phyloP scores from a whole-genome alignment of 2,888 invertebrate species.

The Conops quadrifasciatus region DNA sequence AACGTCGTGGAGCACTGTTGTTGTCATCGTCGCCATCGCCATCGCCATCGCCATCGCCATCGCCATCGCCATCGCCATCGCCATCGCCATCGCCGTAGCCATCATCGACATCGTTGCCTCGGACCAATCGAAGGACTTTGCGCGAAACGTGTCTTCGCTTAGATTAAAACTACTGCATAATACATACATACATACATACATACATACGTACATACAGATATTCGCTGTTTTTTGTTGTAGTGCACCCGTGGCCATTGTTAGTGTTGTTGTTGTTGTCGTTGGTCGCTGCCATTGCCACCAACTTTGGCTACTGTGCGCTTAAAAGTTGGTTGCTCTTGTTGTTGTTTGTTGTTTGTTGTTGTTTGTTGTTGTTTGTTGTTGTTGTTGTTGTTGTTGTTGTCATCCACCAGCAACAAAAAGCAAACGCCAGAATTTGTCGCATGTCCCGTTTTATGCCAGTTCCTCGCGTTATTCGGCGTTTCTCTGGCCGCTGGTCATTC shows the following conservation, averaged over 20 bases:
- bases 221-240: background rate
- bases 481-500: conserved; percentile 21
- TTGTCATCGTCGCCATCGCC: conserved; percentile 1
- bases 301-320: conserved; percentile 6
- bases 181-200: conserved; percentile 3
- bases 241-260: background rate
- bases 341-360: conserved; percentile 14
- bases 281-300: conserved; percentile 10
- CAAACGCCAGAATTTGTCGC: conserved; percentile 21
- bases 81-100: conserved; percentile 10
- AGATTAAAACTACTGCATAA: conserved; percentile 32
- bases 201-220: no score
- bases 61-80: conserved; percentile 15
- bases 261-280: conserved; percentile 27
- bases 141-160: conserved; percentile 40
- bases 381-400: conserved; percentile 23
- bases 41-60: conserved; percentile 11
- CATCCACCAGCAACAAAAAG: background rate
- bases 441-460: conserved; percentile 13
- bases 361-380: conserved; percentile 21
- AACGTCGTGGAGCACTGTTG: conserved; percentile 22
- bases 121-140: conserved; percentile 41
- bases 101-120: conserved; percentile 17
- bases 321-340: background rate
- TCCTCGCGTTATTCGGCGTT: background rate